A percentile compares a stretch with the other conserved stretches of the same genome.
phyloP scores from a whole-genome alignment of 2,113 vertebrate genomes.

The Chionomys nivalis region DNA sequence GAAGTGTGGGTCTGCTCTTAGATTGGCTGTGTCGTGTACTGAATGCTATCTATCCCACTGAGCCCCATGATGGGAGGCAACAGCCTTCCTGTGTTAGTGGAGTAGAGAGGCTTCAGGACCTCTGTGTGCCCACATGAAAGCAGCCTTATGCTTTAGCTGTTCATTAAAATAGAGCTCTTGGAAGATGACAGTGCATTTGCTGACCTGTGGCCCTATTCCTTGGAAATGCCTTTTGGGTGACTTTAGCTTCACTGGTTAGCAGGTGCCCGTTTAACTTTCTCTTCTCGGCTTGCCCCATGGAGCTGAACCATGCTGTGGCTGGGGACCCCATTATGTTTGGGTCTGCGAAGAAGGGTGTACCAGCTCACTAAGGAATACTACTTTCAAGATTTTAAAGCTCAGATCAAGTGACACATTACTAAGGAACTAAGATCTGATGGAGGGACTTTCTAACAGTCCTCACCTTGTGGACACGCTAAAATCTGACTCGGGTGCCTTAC shows the following conservation, averaged over 20 bases:
- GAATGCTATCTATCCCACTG: neutral
- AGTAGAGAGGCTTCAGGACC: neutral
- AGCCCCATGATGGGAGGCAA: neutral
- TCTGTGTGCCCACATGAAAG: neutral
- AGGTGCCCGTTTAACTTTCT: constrained; percentile 52
- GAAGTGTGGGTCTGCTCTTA: constrained; percentile 56
- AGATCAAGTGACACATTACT: constrained; percentile 37
- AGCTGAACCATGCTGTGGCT: constrained; percentile 20
- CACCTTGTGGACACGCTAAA: constrained; percentile 78
- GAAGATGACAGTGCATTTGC: constrained; percentile 6
- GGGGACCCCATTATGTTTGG: neutral
- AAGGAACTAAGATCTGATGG: constrained; percentile 66
- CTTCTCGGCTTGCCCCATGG: constrained; percentile 30
- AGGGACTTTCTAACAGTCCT: constrained; percentile 79
- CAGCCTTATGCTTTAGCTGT: constrained; percentile 33
- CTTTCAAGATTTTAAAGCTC: constrained; percentile 56
- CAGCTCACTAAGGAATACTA: constrained; percentile 42
- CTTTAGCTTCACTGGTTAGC: constrained; percentile 33
- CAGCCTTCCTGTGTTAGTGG: neutral
- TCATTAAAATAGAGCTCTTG: constrained; percentile 21
- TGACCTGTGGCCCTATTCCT: neutral
- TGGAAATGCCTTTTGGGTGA: constrained; percentile 26
- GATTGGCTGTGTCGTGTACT: neutral
- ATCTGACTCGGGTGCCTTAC: constrained; percentile 87
- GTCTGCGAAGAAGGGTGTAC: neutral